Evolutionary conservation across 1,140 invertebrate genomes (phyloP).

Genomic region (Pogonognathellus flavescens): DNA sequence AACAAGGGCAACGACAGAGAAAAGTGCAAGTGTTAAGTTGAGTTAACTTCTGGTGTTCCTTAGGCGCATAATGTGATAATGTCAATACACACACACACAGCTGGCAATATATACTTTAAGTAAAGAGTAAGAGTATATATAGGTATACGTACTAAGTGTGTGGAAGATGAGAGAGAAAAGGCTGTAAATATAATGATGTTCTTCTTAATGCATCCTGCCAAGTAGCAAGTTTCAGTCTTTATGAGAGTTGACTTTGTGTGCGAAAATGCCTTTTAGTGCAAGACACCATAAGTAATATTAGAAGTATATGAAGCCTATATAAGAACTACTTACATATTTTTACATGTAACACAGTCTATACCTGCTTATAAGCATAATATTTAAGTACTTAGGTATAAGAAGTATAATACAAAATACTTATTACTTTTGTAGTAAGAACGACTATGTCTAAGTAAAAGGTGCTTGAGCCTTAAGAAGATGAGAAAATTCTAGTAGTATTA

Average conservation of each 20-base stretch:
- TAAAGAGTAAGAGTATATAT: not conserved
- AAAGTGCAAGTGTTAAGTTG: constrained; percentile 36
- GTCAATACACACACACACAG: not conserved
- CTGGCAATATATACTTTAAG: constrained; percentile 4
- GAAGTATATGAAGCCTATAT: not conserved
- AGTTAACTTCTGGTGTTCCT: constrained; percentile 10
- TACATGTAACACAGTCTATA: not conserved
- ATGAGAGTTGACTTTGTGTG: constrained; percentile 1
- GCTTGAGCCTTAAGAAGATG: too few relatives aligned
- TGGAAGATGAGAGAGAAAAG: constrained; percentile 34
- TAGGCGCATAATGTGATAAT: not conserved
- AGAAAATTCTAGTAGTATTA: too few relatives aligned
- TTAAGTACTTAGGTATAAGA: too few relatives aligned
- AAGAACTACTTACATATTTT: not conserved
- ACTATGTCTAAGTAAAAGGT: too few relatives aligned
- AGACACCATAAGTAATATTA: not conserved
- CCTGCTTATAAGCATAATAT: too few relatives aligned
- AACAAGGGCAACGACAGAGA: constrained; percentile 22
- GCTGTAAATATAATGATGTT: constrained; percentile 35
- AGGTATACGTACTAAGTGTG: not conserved
- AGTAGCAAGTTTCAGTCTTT: not conserved
- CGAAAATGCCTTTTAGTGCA: not conserved
- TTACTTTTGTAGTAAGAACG: too few relatives aligned
- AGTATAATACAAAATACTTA: too few relatives aligned
- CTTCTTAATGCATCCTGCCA: constrained; percentile 24